phyloP scores from a whole-genome alignment of 2,888 invertebrate genomes.

The Silvanus unidentatus region DNA sequence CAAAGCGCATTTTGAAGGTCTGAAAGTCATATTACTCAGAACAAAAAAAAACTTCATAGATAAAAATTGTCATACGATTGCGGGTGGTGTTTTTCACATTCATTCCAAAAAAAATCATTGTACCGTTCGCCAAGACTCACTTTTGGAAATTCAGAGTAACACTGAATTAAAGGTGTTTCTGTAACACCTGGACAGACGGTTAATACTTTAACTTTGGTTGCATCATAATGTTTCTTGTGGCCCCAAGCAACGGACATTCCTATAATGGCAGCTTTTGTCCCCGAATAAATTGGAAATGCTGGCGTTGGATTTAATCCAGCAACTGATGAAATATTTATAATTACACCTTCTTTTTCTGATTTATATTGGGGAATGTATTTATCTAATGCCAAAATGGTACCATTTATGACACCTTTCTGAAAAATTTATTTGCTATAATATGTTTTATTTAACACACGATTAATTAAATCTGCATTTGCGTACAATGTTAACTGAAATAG shows the following conservation, averaged over 20 bases:
- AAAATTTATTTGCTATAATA: neutral
- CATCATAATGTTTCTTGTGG: slow-evolving; percentile 30
- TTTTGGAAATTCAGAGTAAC: too few species aligned
- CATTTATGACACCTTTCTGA: slow-evolving; percentile 24
- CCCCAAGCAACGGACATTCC: slow-evolving; percentile 24
- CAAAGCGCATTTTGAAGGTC: slow-evolving; percentile 27
- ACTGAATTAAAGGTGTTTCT: slow-evolving; percentile 39
- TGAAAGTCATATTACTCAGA: slow-evolving; percentile 16
- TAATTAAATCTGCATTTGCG: slow-evolving; percentile 5
- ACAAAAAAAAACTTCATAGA: neutral
- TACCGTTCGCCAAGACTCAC: slow-evolving; percentile 16
- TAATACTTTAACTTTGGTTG: slow-evolving; percentile 48
- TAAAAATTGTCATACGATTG: slow-evolving; percentile 17
- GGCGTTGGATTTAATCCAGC: slow-evolving; percentile 15
- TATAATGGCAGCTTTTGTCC: slow-evolving; percentile 22
- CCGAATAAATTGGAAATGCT: slow-evolving; percentile 21
- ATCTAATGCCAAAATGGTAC: slow-evolving; percentile 23
- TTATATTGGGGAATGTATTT: slow-evolving; percentile 23
- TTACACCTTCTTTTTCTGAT: slow-evolving; percentile 21
- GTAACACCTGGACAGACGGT: slow-evolving; percentile 52
- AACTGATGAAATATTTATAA: slow-evolving; percentile 23
- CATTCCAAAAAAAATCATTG: too few species aligned
- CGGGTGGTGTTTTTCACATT: neutral
- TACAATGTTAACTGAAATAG: slow-evolving; percentile 26
- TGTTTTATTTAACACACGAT: neutral